Evolutionary conservation across 2,888 invertebrate genomes (phyloP), one percentile per base, ranked within the genome.

Genomic region (Troides helena): DNA sequence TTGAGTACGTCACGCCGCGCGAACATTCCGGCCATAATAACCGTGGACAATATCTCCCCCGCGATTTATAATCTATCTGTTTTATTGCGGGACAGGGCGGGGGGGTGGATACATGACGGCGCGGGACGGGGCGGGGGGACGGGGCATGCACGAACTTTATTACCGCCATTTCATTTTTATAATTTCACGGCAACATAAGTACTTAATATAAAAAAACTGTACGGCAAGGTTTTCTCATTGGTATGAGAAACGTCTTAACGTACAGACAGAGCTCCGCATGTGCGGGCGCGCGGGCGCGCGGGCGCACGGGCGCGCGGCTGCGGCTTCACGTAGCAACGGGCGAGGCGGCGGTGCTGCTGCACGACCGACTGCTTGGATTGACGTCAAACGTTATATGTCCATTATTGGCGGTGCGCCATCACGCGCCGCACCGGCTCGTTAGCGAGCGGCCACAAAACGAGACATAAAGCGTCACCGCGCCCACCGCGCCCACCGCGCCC

Each of bases 61-160:
- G 80, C 88, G 83, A 88, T 89, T 89, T 89, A 88, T 88, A 87
- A 89, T 89, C 84, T 83, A 85, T 85, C 78, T 77, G 70, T 73
- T 76, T 77, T 77, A 77, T 76, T 74, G 60, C 72, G 85, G 84
- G 86, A 21, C 21, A 21, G 85, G 85, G 85, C 84, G 65, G 71
- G 50, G 64, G 8, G 8, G 39, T 1, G 8, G 39, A 8, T 10
- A 8, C 8, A 21, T 21, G 8, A 8, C 7, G 39, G 1, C n/a
- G 25, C 36, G 59, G 62, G 17, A 67, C 25, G 25, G 2, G 25
- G 25, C 1, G 25, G 25, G 25, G 25, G 25, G 25, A 25, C 62
- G 56, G 58, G 58, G 66, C 68, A 59, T 60, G 68, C 68, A 43
- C 21, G 43, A n/a, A 63, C 68, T 66, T 68, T 71, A 68, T 71